Evolutionary conservation across 2,113 vertebrate genomes (phyloP), one percentile per base, ranked within the genome.

Genomic region (Notothenia coriiceps): DNA sequence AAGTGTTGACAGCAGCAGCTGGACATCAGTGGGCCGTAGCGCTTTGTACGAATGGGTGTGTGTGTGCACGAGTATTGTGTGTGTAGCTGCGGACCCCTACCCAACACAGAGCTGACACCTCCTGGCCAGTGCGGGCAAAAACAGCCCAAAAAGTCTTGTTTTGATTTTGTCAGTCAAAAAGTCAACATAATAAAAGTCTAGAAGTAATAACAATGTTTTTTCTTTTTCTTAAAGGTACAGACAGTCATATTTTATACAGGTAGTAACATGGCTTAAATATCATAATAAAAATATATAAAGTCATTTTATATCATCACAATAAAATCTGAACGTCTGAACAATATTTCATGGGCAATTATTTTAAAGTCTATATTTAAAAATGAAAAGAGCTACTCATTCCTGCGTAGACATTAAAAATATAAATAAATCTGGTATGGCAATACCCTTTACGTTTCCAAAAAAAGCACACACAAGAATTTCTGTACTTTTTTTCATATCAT

Each of bases 1-100:
- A 75, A 87, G 92, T 91, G 92, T 91, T 92, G 91, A 93, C 92
- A 92, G 89, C 90, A 91, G 91, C 91, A 92, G 91, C 90, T 92
- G 90, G 92, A 91, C 91, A 90, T 91, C 92, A 90, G 85, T 87
- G 79, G 84, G 88, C 90, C 82, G 22, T 67, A 82, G 85, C 56
- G 40, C 70, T 44, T 62, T 85, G 64, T 70, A 29, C 18, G 11
- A 74, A 57, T 56, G 73, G 50, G 70, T 15, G 25, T 35, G 50
- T 77, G 70, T 61, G 35, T 6, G 35, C 7, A 40, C 35, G 6
- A 40, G 1, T 40, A 40, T 40, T 40, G 35, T 40, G 35, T 64
- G 77, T 77, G 69, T 68, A 44, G 59, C 44, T 82, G 76, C 3
- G 56, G 66, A 70, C 54, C 2, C 7, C 85, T 69, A 67, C 54